Percentiles rank a stretch among this genome's conserved stretches.
Conservation (phyloP, 2,113 vertebrate species). For the Anser brachyrhynchus region DNA sequence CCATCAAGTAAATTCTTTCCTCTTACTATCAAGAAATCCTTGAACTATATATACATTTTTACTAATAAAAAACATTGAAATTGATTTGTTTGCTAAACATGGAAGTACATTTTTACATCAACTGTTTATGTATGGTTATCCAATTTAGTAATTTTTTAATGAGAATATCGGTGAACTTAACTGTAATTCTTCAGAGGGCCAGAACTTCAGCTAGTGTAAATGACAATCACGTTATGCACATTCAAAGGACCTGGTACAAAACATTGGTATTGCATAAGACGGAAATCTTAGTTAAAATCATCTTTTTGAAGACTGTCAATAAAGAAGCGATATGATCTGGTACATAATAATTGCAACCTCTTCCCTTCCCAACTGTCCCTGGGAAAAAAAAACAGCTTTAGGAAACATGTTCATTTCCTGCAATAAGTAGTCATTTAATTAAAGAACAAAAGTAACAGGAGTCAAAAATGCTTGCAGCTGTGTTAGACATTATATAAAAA, state of each 20-base stretch:
- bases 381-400: slow-evolving; percentile 3
- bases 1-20: not conserved
- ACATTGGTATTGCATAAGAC: not conserved
- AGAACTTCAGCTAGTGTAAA: not conserved
- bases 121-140: not conserved
- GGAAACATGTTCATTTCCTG: slow-evolving; percentile 71
- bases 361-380: not conserved
- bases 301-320: not conserved
- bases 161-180: not conserved
- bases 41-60: not conserved
- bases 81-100: not conserved
- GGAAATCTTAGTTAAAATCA: not conserved
- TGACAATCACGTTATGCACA: not conserved
- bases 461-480: slow-evolving; percentile 80
- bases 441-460: slow-evolving; percentile 83
- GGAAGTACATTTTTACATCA: not conserved
- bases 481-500: slow-evolving; percentile 82
- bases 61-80: not conserved
- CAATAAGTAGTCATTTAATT: slow-evolving; percentile 84
- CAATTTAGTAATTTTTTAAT: not conserved
- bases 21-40: not conserved
- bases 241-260: not conserved
- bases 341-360: not conserved
- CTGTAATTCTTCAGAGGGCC: not conserved
- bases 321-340: not conserved